Base-by-base conservation (phyloP, 1,140 invertebrate species). In the Gryon sp. region DNA sequence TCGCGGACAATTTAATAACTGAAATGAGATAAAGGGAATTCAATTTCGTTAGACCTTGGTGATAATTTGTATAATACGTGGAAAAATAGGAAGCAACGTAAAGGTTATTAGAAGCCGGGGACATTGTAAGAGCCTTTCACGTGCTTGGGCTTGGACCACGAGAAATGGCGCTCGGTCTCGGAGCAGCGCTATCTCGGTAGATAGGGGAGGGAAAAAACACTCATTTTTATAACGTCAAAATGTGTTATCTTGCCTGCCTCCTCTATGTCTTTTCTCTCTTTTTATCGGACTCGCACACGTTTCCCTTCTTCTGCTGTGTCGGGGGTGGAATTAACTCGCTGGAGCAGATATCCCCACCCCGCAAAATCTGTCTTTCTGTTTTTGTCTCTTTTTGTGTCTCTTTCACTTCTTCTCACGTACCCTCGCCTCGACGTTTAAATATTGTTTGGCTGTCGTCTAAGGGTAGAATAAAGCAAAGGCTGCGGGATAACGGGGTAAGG, bases 221-320 rank as follows among this genome's bases (percentile, higher is more conserved):
- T 86, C 84, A 86, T 86, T 86, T 86, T 86, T 84, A 86, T 86
- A 86, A 83, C 84, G 84, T 86, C 84, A 86, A 86, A 86, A 84
- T 83, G 83, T 81, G 83, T 86, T 86, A 86, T 86, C 84, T 86
- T 69, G 68, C 72, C 76, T 65, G 79, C 72, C 68, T 63, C 41
- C 52, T 70, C 75, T 63, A 52, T 50, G 60, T 78, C 75, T 76
- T 50, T 66, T 43, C 59, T 74, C 59, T 75, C 75, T 77, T 73
- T 69, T 40, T 79, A 73, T 22, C 52, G 36, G 34, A 36, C 62
- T 60, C 46, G n/a, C n/a, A n/a, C n/a, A n/a, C n/a, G n/a, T n/a
- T n/a, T n/a, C n/a, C n/a, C n/a, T n/a, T n/a, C n/a, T n/a, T n/a
- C n/a, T n/a, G n/a, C n/a, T n/a, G n/a, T n/a, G n/a, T n/a, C n/a